These are phyloP conservation scores for Astropecten irregularis DNA, from an alignment of 53 echinoderm and acorn worm species.

Conservation along the genomic window DNA sequence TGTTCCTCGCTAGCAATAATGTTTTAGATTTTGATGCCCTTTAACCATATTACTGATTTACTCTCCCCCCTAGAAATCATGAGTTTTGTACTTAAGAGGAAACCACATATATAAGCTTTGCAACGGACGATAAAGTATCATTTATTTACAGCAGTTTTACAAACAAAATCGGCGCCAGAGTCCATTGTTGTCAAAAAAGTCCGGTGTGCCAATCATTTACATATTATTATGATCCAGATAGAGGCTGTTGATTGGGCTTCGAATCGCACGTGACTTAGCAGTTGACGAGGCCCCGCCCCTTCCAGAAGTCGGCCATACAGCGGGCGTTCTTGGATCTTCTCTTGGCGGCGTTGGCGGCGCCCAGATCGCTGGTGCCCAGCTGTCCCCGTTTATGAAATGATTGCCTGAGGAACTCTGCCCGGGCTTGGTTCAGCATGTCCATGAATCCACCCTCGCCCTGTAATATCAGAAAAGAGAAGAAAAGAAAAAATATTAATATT, in stretches of 20 bases:
- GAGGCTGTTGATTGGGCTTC: too few relatives aligned
- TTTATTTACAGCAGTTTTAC: conserved; percentile 38
- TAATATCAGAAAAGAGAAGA: background rate
- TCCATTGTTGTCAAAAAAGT: conserved; percentile 22
- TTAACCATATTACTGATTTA: too few relatives aligned
- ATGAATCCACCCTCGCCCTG: conserved; percentile 20
- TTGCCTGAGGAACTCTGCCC: conserved; percentile 7
- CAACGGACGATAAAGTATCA: too few relatives aligned
- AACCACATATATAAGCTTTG: too few relatives aligned
- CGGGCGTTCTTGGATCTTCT: conserved; percentile 36
- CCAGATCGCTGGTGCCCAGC: background rate
- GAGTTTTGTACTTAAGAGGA: too few relatives aligned
- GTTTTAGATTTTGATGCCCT: too few relatives aligned
- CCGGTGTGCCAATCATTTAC: too few relatives aligned
- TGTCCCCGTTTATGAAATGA: conserved; percentile 26
- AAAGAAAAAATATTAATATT: background rate
- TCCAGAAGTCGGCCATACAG: conserved; percentile 56
- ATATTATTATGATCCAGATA: conserved; percentile 13
- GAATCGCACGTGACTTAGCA: conserved; percentile 21
- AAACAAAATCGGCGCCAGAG: conserved; percentile 36
- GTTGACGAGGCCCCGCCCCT: conserved; percentile 42
- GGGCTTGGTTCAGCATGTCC: background rate
- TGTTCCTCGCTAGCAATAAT: too few relatives aligned
- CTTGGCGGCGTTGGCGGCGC: conserved; percentile 23
- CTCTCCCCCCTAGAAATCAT: too few relatives aligned